Evolutionary conservation across 2,113 vertebrate species (phyloP), one percentile per base, ranked within the genome.

Genomic region (Paedocypris sp.): DNA sequence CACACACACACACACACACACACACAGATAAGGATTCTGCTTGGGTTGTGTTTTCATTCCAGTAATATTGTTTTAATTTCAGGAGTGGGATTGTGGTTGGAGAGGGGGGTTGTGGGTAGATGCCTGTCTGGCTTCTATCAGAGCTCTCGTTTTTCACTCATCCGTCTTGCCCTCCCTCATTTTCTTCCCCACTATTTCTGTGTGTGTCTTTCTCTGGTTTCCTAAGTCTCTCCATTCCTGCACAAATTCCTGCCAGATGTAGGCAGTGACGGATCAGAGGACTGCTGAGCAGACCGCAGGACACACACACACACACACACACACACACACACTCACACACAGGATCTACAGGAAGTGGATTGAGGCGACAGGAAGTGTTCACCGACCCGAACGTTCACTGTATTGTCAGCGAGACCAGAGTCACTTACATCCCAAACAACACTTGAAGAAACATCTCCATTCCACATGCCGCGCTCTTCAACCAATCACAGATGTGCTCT

Each of bases 1-100:
- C 9, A 8, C 20, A 11, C 22, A 16, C 23, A 47, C 49, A 6
- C 11, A 7, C 20, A 46, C 12, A 46, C 11, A 46, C 22, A 15
- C n/a, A 5, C 26, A 1, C 6, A 22, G 49, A 51, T 35, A n/a
- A 43, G 23, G 19, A 52, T 52, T 62, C 13, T 5, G 6, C 18
- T 51, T 28, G 2, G 26, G 26, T 45, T 6, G 20, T 26, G 48
- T 62, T 39, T 52, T 60, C 43, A 60, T 33, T 62, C 60, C 49
- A 53, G 43, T 54, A 54, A 64, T 64, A 33, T 38, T 64, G 61
- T 64, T 64, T 54, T 52, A 54, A 64, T 54, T 62, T 56, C 28
- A 45, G 42, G 36, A 47, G 42, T 32, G 19, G 42, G 20, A 47
- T 45, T 32, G 54, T 54, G 61, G 38, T 38, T 54, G 50, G 32